Conservation (phyloP, 2,797 vertebrate genomes). For the Choloepus didactylus region DNA sequence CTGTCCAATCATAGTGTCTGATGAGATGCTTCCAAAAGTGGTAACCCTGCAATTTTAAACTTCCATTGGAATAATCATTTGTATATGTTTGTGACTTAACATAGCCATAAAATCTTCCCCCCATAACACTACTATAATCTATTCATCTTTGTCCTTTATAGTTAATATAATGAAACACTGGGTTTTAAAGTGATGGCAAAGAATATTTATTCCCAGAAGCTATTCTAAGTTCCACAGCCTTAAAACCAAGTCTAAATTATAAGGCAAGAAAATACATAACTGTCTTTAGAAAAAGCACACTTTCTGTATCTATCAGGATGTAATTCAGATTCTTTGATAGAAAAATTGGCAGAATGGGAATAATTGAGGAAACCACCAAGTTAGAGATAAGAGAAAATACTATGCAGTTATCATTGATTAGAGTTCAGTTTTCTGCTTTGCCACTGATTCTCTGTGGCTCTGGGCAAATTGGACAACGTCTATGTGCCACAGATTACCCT, state of each 20-base stretch:
- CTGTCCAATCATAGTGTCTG: background rate
- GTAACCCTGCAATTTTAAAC: background rate
- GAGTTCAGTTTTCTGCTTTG: background rate
- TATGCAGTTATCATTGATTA: background rate
- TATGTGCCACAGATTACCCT: too few relatives aligned
- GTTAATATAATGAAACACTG: background rate
- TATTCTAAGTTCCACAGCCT: background rate
- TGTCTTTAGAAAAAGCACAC: background rate
- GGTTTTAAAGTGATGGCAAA: background rate
- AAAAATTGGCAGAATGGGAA: background rate
- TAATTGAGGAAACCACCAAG: background rate
- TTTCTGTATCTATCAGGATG: background rate
- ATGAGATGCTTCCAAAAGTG: background rate
- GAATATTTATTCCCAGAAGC: background rate
- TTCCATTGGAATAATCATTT: background rate
- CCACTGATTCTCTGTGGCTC: too few relatives aligned
- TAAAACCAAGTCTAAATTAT: constrained; percentile 22
- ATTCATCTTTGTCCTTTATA: background rate
- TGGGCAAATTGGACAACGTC: too few relatives aligned
- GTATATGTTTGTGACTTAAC: background rate
- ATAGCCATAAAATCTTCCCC: background rate
- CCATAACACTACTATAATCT: background rate
- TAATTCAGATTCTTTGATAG: constrained; percentile 13
- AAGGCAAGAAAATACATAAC: background rate
- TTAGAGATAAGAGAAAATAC: constrained; percentile 8